Base-by-base conservation (phyloP, 2,888 invertebrate species). In the Aelia acuminata region DNA sequence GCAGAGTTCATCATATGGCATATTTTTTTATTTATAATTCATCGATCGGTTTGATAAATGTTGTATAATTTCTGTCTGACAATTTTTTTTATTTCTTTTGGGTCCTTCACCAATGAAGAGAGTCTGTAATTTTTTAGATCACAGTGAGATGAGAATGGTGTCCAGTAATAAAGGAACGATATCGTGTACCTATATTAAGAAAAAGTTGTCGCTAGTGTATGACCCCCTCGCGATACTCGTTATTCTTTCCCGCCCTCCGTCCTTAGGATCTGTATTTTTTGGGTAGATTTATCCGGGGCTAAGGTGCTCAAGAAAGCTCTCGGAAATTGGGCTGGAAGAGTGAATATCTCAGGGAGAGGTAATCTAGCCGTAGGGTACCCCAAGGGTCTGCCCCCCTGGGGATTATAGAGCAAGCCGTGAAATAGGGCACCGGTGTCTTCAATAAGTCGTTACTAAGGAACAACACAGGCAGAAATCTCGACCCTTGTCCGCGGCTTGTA, bases 361-460 rank as follows among this genome's bases (percentile, higher is more conserved):
- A 80, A 80, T 80, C 80, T 47, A 47, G 43, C 80, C 43, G 43
- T n/a, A 22, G 80, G 80, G 43, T 8, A 35, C 43, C 43, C 80
- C 80, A n/a, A 80, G 80, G 80, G 43, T n/a, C n/a, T 22, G n/a
- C 11, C 43, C 43, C 22, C 43, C 80, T 43, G n/a, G 43, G 80
- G 80, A 80, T 80, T 80, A 80, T 47, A 80, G 80, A 43, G 3
- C 43, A 80, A 39, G 43, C 80, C 43, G 43, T 43, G 80, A 80
- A 43, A 80, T 75, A 75, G 39, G 39, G 35, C 39, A 35, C 75
- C 22, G 15, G 39, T 11, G 31, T 15, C 75, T 75, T 75, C 75
- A 75, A 75, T 80, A 80, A 80, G 43, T 43, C n/a, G 39, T 80
- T 80, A 43, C 80, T 47, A 80, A 43, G 43, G 43, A 80, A 80